Percentiles rank a stretch among this genome's conserved stretches.
These are phyloP conservation scores for Hylaeus volcanicus DNA, from an alignment of 1,140 invertebrate genomes.

Conservation along the genomic window DNA sequence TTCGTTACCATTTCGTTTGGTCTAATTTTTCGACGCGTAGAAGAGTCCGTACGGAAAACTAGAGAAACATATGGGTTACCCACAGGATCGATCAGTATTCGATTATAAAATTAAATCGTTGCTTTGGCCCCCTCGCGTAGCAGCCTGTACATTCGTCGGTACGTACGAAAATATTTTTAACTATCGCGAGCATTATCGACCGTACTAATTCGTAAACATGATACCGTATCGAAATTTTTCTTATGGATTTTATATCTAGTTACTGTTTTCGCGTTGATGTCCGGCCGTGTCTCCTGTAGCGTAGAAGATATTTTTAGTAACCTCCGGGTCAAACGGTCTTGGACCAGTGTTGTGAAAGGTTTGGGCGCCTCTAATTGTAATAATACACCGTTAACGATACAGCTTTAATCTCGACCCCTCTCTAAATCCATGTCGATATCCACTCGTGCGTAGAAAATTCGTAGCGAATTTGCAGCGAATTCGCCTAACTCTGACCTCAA, in stretches of 20 bases:
- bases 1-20: background rate
- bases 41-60: too few relatives aligned
- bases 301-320: background rate
- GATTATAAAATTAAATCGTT: too few relatives aligned
- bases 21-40: background rate
- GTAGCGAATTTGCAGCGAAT: too few relatives aligned
- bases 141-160: background rate
- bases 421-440: too few relatives aligned
- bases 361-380: background rate
- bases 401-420: too few relatives aligned
- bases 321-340: background rate
- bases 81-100: too few relatives aligned
- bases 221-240: background rate
- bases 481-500: too few relatives aligned
- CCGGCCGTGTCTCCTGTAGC: background rate
- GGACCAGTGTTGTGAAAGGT: background rate
- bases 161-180: background rate
- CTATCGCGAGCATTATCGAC: background rate
- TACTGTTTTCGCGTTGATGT: background rate
- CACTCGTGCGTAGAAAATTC: too few relatives aligned
- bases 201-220: background rate
- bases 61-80: too few relatives aligned
- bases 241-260: background rate
- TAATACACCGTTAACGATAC: too few relatives aligned
- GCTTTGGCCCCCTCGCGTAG: background rate